Evolutionary conservation across 2,797 vertebrate species (phyloP), one percentile per base, ranked within the genome.

Genomic region (Tangara arthus): DNA sequence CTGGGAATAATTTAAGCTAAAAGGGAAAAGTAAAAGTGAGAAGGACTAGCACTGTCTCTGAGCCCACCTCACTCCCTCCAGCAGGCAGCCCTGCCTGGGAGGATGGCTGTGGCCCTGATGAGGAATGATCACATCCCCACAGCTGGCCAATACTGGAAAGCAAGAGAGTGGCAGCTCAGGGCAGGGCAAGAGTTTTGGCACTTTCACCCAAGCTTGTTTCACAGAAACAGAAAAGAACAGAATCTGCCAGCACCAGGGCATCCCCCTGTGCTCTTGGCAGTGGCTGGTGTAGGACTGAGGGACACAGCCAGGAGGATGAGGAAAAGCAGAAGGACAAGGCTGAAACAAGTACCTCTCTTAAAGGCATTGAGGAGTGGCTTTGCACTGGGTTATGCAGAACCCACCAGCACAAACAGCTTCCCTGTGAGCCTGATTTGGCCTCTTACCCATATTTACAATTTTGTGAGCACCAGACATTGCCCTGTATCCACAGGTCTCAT

Each of bases 1-100:
- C 95, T 96, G 96, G 95, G 90, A 97, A 94, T 95, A 94, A 96
- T 96, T 97, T 97, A 94, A 70, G 35, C 80, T 68, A 73, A 95
- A 95, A 27, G 82, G 46, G 80, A 93, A 94, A 94, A 94, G 79
- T 81, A 95, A 90, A 95, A 97, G 88, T 94, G 94, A 95, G 89
- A 95, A 92, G 75, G 52, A 39, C 84, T 71, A 37, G 42, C 47
- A 60, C 35, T 66, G 50, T 35, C 50, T 46, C 66, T 21, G 39
- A 92, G 50, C 71, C 61, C 35, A 44, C 57, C 82, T 55, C 57
- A 2, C 16, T 79, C 80, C 42, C 49, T 77, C 46, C n/a, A 8
- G n/a, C 26, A 16, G 1, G 8, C 37, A 53, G 86, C 83, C 56
- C 57, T 78, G 75, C 46, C 68, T 34, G 76, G 64, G 60, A 71